Base-by-base conservation (phyloP, 1,140 invertebrate species). In the Hycleus phaleratus region DNA sequence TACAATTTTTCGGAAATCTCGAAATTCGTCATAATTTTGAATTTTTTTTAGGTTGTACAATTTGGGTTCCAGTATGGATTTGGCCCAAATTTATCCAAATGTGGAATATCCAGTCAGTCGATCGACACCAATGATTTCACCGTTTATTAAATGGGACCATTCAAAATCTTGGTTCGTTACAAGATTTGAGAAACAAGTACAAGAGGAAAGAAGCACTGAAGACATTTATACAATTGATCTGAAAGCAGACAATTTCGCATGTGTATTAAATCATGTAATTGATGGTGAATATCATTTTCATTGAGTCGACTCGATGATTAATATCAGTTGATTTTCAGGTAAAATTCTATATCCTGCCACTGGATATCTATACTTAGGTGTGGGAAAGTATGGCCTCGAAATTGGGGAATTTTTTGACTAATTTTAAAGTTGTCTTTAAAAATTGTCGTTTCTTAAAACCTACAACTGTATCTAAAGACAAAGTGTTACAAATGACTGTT, bases 301-400 rank as follows among this genome's bases (percentile, higher is more conserved):
- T 32, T 32, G 7, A 32, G 3, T 32, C 7, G 26, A 2, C 26
- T 32, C 1, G 0, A 32, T 32, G 26, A 7, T 4, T 12, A 6
- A 32, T 32, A 12, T 12, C 12, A 12, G 1, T 12, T 12, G 12
- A 12, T 12, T 12, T 12, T 0, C 12, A 12, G 12, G 12, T 66
- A 83, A 93, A 65, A 87, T 90, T 61, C 70, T 97, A 0, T 87
- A 91, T 59, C 95, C 95, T 3, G 93, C 93, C 0, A 95, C 93
- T 7, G 92, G 91, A 25, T 98, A 90, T 68, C 66, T 91, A 53
- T 74, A 84, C 3, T 74, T 96, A n/a, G 12, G 90, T 90, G 0
- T 97, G 94, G 94, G 88, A 92, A 6, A 6, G 3, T 72, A 90
- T 90, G 2, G 69, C 96, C 18, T 87, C 87, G n/a, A 83, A 88